Percentiles rank a stretch among this genome's conserved stretches.
Evolutionary conservation across 1,140 invertebrate species (phyloP).

Genomic region (Alviniconcha marisindica): DNA sequence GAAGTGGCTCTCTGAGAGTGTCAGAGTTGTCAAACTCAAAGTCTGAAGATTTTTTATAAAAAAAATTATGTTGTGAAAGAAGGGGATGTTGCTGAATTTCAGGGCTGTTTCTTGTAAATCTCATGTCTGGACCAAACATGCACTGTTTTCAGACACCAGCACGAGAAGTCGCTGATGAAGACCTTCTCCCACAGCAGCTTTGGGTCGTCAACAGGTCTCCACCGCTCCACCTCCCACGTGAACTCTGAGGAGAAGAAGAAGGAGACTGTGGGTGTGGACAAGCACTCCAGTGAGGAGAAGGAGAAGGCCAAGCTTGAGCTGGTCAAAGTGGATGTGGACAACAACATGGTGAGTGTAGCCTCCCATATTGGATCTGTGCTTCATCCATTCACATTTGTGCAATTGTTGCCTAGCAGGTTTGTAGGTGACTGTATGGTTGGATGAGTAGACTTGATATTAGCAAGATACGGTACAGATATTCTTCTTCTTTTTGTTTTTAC

Average conservation of each 20-base stretch:
- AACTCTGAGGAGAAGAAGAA: slow-evolving; percentile 40
- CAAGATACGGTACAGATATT: no score
- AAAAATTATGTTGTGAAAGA: no score
- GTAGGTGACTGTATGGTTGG: no score
- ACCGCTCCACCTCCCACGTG: slow-evolving; percentile 24
- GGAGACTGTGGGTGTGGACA: slow-evolving; percentile 28
- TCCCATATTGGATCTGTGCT: no score
- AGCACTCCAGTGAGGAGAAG: slow-evolving; percentile 25
- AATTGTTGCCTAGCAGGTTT: no score
- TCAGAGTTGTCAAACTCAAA: no score
- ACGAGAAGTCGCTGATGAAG: slow-evolving; percentile 43
- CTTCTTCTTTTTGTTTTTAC: background rate
- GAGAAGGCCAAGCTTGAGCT: slow-evolving; percentile 63
- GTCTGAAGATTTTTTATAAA: no score
- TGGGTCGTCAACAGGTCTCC: slow-evolving; percentile 40
- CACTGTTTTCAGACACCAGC: slow-evolving; percentile 45
- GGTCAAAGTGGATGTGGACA: slow-evolving; percentile 71
- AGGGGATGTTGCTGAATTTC: no score
- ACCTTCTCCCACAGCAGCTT: slow-evolving; percentile 46
- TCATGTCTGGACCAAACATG: background rate
- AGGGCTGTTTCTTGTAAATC: no score
- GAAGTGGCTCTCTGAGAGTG: no score
- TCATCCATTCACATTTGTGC: no score
- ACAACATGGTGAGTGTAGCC: slow-evolving; percentile 65
- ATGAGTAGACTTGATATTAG: no score